Evolutionary conservation across 1,140 invertebrate species (phyloP).

Genomic region (Heliconius nattereri): DNA sequence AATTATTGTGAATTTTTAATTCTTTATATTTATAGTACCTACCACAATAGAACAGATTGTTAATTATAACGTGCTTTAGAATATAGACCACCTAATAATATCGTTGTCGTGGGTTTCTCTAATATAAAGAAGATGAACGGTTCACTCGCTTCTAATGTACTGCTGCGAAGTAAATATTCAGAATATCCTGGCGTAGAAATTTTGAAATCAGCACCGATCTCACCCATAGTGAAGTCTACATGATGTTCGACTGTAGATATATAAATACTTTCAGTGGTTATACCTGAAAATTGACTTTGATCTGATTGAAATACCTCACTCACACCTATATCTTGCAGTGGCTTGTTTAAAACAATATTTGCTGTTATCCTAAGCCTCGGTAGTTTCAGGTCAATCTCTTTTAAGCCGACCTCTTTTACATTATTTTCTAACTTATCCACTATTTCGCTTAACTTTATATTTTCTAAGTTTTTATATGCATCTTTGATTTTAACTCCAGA

Average conservation of each 20-base stretch:
- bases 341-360: slow-evolving; percentile 81
- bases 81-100: slow-evolving; percentile 81
- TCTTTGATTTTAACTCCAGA: slow-evolving; percentile 39
- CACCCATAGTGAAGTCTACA: slow-evolving; percentile 88
- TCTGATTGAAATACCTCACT: slow-evolving; percentile 83
- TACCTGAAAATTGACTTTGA: slow-evolving; percentile 83
- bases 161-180: slow-evolving; percentile 79
- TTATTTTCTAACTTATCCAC: slow-evolving; percentile 73
- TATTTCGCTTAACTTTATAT: slow-evolving; percentile 46
- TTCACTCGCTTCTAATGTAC: slow-evolving; percentile 78
- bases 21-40: no score
- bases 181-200: slow-evolving; percentile 80
- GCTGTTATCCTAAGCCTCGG: slow-evolving; percentile 86
- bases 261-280: slow-evolving; percentile 81
- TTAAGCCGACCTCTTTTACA: slow-evolving; percentile 62
- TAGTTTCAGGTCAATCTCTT: slow-evolving; percentile 83
- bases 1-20: no score
- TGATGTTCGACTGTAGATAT: slow-evolving; percentile 85
- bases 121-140: slow-evolving; percentile 83
- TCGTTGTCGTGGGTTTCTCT: slow-evolving; percentile 80
- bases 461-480: slow-evolving; percentile 36
- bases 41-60: not conserved
- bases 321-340: slow-evolving; percentile 85
- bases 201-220: slow-evolving; percentile 87
- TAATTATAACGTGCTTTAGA: slow-evolving; percentile 23